A percentile compares a stretch with the other conserved stretches of the same genome.
Conservation (phyloP, 2,888 invertebrate species). For the Itoplectis maculator region DNA sequence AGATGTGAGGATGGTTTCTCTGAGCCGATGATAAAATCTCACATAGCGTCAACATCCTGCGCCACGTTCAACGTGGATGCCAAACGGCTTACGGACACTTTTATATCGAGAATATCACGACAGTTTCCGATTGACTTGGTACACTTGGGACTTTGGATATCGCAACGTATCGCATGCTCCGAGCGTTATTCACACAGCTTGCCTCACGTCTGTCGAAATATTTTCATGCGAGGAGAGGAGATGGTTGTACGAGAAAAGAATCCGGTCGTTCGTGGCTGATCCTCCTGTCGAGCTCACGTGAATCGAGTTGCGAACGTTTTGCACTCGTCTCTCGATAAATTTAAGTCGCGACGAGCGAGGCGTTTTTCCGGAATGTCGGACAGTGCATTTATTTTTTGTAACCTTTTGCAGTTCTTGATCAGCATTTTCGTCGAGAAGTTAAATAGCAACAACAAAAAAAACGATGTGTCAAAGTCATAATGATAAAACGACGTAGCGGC, state of each 20-base stretch:
- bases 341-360: slow-evolving; percentile 21
- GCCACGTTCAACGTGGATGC: neutral
- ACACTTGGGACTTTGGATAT: slow-evolving; percentile 14
- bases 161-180: neutral
- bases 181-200: neutral
- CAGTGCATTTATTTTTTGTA: slow-evolving; percentile 15
- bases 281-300: neutral
- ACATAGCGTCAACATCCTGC: neutral
- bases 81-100: slow-evolving; percentile 27
- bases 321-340: slow-evolving; percentile 33
- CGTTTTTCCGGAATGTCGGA: neutral
- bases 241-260: slow-evolving; percentile 12
- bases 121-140: neutral
- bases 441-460: neutral
- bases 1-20: no score
- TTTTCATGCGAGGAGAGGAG: slow-evolving; percentile 7
- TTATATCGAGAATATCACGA: slow-evolving; percentile 12
- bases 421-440: neutral
- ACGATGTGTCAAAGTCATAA: neutral
- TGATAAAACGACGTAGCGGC: neutral
- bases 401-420: neutral
- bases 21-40: neutral
- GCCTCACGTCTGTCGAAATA: neutral
- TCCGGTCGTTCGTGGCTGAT: slow-evolving; percentile 6
- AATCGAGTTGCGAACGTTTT: slow-evolving; percentile 5